Conservation (phyloP, 1,140 invertebrate species). For the Apis mellifera region Amel_HAv3.1 CM009940.2:1677501-1678000, state of each 20-base stretch:
- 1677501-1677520: background rate
- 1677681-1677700: too few relatives aligned
- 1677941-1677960: background rate
- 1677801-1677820: background rate
- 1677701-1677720: too few relatives aligned
- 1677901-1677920: constrained; percentile 2
- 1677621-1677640: background rate
- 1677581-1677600: background rate
- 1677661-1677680: too few relatives aligned
- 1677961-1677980: background rate
- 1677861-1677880: background rate
- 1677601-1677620: background rate
- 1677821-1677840: background rate
- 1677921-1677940: background rate
- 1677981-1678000: background rate
- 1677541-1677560: background rate
- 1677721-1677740: too few relatives aligned
- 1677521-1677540: background rate
- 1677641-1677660: too few relatives aligned
- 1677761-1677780: background rate
- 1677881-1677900: background rate
- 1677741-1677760: background rate
- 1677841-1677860: background rate
- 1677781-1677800: too few relatives aligned
- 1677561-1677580: background rate